A percentile compares a stretch with the other conserved stretches of the same genome.
Evolutionary conservation across 2,797 vertebrate species (phyloP).

Genomic region (Trematomus bernacchii): DNA sequence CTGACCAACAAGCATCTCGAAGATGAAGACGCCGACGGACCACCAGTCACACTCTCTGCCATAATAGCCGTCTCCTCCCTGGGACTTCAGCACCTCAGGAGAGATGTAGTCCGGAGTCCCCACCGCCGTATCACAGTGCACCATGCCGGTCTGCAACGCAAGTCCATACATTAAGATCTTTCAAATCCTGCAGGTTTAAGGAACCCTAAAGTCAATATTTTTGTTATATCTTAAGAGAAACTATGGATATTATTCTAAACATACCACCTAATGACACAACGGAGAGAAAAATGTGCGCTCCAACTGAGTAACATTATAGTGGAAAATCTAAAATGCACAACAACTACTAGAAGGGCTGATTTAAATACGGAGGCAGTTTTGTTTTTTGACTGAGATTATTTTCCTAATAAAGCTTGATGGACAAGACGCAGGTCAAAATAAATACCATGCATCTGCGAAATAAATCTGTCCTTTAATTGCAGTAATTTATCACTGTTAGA

Average conservation of each 20-base stretch:
- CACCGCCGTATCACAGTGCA: slow-evolving; percentile 97
- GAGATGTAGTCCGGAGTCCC: slow-evolving; percentile 99
- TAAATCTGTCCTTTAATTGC: too few relatives aligned
- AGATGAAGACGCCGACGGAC: slow-evolving; percentile 99
- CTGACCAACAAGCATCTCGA: slow-evolving; percentile 98
- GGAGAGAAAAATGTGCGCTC: background rate
- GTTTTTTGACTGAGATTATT: background rate
- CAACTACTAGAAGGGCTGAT: background rate
- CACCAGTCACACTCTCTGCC: slow-evolving; percentile 99
- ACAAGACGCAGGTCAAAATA: too few relatives aligned
- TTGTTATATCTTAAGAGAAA: background rate
- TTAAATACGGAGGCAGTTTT: background rate
- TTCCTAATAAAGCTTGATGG: too few relatives aligned
- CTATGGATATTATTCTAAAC: background rate
- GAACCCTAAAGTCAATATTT: background rate
- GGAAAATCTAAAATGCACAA: background rate
- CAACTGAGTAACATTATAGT: background rate
- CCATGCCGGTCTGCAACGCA: slow-evolving; percentile 94
- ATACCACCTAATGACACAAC: background rate
- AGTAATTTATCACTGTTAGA: too few relatives aligned
- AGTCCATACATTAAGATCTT: slow-evolving; percentile 10
- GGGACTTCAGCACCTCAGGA: slow-evolving; percentile 96
- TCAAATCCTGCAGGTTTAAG: background rate
- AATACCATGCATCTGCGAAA: too few relatives aligned
- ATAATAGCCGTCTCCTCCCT: slow-evolving; percentile 97